Evolutionary conservation across 2,888 invertebrate species (phyloP).

Genomic region (Hyles lineata): DNA sequence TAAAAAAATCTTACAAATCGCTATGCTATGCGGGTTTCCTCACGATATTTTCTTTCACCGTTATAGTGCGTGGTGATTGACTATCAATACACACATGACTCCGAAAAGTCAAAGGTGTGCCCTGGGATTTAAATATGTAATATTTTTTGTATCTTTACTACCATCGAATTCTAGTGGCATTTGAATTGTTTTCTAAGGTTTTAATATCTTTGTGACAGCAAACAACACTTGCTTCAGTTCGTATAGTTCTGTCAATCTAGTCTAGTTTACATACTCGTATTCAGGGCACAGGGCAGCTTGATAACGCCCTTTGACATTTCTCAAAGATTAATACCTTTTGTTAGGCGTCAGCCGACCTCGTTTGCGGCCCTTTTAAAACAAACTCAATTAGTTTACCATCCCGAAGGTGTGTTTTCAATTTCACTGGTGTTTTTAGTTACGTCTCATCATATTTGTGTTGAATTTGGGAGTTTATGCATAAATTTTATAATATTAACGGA

Average conservation of each 20-base stretch:
- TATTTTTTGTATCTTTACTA: too few species aligned
- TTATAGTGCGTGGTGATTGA: too few species aligned
- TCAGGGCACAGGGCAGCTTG: not conserved
- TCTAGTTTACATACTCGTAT: not conserved
- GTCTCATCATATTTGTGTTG: not conserved
- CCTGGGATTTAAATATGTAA: too few species aligned
- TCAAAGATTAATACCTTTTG: slow-evolving; percentile 19
- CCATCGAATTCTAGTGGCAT: not conserved
- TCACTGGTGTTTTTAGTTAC: not conserved
- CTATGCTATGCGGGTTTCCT: too few species aligned
- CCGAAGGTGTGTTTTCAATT: not conserved
- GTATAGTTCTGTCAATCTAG: not conserved
- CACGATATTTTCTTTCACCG: too few species aligned
- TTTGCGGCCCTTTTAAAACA: slow-evolving; percentile 28
- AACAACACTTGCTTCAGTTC: not conserved
- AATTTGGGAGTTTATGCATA: not conserved
- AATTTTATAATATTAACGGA: not conserved
- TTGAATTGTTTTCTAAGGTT: not conserved
- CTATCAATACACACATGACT: too few species aligned
- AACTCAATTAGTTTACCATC: slow-evolving; percentile 19
- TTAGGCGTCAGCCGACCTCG: slow-evolving; percentile 5
- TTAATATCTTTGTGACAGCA: not conserved
- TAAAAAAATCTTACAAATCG: too few species aligned
- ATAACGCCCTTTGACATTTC: not conserved
- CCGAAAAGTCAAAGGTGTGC: too few species aligned